Percentiles rank a stretch among this genome's conserved stretches.
phyloP scores from a whole-genome alignment of 1,140 invertebrate genomes.

The Sarcophaga peregrina region DNA sequence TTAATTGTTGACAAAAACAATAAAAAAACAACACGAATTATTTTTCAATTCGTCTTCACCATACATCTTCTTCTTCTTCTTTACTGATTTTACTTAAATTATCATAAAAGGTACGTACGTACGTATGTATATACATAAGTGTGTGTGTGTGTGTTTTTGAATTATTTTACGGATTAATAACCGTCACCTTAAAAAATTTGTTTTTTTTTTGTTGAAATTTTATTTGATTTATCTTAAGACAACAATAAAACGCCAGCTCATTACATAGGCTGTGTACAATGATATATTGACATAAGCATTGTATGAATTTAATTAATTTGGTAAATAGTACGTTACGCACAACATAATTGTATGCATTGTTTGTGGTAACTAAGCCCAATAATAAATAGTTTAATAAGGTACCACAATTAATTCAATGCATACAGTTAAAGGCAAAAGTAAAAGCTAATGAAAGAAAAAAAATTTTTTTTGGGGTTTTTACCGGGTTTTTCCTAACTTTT shows the following conservation, averaged over 20 bases:
- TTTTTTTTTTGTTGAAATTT: slow-evolving; percentile 8
- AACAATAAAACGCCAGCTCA: no score
- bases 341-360: no score
- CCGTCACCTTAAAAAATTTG: neutral
- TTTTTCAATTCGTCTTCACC: no score
- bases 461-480: no score
- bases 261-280: no score
- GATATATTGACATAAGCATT: neutral
- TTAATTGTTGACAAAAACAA: slow-evolving; percentile 2
- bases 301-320: slow-evolving; percentile 3
- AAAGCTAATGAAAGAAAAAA: no score
- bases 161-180: slow-evolving; percentile 5
- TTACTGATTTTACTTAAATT: neutral
- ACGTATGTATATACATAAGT: neutral
- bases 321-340: neutral
- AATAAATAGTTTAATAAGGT: no score
- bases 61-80: neutral
- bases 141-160: neutral
- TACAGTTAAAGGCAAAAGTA: no score
- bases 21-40: neutral
- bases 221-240: neutral
- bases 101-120: neutral
- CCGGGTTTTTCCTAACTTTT: no score
- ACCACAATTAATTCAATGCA: no score
- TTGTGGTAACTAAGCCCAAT: no score